Evolutionary conservation across 2,113 vertebrate species (phyloP).

Genomic region (Hiodon alosoides): DNA sequence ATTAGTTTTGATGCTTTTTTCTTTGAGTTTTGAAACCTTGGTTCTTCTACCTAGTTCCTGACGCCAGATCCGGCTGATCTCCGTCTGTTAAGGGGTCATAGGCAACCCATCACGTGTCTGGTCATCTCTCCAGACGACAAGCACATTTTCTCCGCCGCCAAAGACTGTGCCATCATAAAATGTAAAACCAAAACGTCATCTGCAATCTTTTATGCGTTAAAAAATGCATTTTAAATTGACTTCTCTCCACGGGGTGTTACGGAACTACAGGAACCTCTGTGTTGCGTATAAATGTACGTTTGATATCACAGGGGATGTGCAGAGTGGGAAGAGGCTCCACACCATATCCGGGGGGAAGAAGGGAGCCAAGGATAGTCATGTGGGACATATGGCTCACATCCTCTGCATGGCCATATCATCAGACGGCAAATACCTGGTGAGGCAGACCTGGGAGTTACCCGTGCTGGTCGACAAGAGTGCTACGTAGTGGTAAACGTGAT

Average conservation of each 20-base stretch:
- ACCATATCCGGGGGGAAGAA: constrained; percentile 77
- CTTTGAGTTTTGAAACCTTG: neutral
- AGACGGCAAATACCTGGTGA: constrained; percentile 87
- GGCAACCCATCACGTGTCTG: constrained; percentile 84
- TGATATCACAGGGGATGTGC: constrained; percentile 74
- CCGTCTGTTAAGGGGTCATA: constrained; percentile 80
- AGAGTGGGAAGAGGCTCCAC: constrained; percentile 76
- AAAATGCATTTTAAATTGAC: neutral
- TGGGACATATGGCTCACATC: constrained; percentile 75
- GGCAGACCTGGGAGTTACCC: constrained; percentile 16
- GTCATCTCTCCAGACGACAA: constrained; percentile 80
- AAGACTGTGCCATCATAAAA: constrained; percentile 93
- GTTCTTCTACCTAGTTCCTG: constrained; percentile 59
- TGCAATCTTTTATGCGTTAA: neutral
- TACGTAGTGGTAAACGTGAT: no score
- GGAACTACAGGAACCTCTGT: neutral
- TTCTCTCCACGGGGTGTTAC: no score
- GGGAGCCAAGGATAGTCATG: constrained; percentile 62
- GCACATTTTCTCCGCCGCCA: constrained; percentile 82
- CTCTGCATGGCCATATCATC: constrained; percentile 92
- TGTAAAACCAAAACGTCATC: constrained; percentile 50
- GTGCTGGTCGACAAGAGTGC: no score
- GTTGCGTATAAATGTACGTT: neutral
- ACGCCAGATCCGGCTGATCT: constrained; percentile 70
- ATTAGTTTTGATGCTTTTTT: neutral